Conservation (phyloP, 2,888 invertebrate species). For the Lamellibrachia satsuma region DNA sequence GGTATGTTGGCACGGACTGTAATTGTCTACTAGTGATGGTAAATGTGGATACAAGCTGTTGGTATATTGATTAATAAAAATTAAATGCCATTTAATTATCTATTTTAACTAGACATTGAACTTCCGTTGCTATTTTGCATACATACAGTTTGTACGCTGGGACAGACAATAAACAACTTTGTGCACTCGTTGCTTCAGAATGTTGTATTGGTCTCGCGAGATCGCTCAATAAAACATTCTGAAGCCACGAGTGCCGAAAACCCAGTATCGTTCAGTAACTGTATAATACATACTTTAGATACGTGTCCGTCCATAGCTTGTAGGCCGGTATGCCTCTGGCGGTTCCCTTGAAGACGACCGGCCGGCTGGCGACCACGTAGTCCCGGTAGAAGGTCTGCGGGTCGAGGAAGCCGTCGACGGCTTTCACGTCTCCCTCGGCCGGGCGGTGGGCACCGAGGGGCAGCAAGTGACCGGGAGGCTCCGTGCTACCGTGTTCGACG, state of each 20-base stretch:
- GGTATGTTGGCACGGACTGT: no score
- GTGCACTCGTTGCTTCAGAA: no score
- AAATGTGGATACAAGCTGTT: no score
- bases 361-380: constrained; percentile 50
- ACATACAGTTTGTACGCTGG: not conserved
- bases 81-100: no score
- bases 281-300: constrained; percentile 45
- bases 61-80: no score
- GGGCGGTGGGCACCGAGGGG: constrained; percentile 50
- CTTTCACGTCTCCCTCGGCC: constrained; percentile 43
- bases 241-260: no score
- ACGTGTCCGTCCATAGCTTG: constrained; percentile 54
- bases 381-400: constrained; percentile 52
- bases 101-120: no score
- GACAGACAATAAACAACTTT: not conserved
- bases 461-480: constrained; percentile 44
- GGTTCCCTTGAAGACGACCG: constrained; percentile 54
- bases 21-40: no score
- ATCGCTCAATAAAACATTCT: no score
- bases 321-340: constrained; percentile 49
- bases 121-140: not conserved
- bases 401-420: constrained; percentile 51
- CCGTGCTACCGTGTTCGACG: not conserved
- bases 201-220: no score
- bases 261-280: no score